These are phyloP conservation scores for Eptatretus burgeri DNA, from an alignment of 2,113 vertebrate species.

Conservation along the genomic window DNA sequence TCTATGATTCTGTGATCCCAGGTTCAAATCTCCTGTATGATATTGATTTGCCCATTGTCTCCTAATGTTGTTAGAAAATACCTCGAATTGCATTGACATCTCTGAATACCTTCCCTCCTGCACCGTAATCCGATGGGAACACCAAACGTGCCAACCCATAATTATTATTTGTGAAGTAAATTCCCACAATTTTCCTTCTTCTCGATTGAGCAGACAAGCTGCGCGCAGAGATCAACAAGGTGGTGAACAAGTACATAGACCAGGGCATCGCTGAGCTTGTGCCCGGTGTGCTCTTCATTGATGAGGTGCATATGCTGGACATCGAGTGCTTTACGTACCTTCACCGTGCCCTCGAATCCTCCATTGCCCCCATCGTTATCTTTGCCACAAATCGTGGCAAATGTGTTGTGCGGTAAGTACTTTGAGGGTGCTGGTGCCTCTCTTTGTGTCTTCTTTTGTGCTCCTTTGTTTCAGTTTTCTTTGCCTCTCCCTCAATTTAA, in stretches of 20 bases:
- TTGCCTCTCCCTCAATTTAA: too few species aligned
- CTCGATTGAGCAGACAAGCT: conserved; percentile 41
- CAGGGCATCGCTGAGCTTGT: conserved; percentile 85
- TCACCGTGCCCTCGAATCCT: conserved; percentile 66
- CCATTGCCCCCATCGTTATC: conserved; percentile 76
- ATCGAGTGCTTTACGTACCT: conserved; percentile 95
- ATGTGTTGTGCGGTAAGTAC: conserved; percentile 49
- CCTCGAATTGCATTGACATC: too few species aligned
- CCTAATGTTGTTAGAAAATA: too few species aligned
- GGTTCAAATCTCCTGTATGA: too few species aligned
- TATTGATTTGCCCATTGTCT: too few species aligned
- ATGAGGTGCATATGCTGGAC: conserved; percentile 95
- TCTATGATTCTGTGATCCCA: too few species aligned
- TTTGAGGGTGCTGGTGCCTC: too few species aligned
- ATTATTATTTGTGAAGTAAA: neutral
- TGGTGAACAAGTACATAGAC: conserved; percentile 94
- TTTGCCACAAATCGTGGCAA: conserved; percentile 89
- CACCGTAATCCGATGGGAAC: too few species aligned
- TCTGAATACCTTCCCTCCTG: too few species aligned
- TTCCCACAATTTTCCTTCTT: conserved; percentile 8
- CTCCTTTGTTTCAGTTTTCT: too few species aligned
- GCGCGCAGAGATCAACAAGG: conserved; percentile 87
- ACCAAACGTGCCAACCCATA: too few species aligned
- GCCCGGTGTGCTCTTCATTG: conserved; percentile 69
- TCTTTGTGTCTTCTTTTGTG: too few species aligned